Evolutionary conservation across 2,797 vertebrate genomes (phyloP), one percentile per base, ranked within the genome.

Genomic region (Allobates femoralis): DNA sequence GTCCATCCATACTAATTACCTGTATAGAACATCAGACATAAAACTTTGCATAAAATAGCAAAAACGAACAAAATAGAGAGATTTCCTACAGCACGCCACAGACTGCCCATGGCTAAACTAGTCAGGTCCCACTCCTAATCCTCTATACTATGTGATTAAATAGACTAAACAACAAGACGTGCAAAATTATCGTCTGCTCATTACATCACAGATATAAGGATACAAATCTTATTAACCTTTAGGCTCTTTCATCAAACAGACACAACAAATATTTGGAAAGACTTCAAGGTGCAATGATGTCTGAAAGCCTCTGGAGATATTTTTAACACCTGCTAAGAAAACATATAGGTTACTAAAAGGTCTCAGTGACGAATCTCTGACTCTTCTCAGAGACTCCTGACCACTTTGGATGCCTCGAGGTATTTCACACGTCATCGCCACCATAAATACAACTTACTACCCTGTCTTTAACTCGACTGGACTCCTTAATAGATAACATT

Each of bases 81-180:
- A 18, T 64, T 64, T 18, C 12, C 5, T 16, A 28, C 26, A 64
- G 55, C 3, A 30, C 28, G 30, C 6, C 64, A 32, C 28, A 0
- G 60, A 28, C 23, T 60, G 64, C 6, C 15, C 64, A 32, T 1
- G 2, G 58, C 41, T 34, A 53, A 79, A 58, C 69, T 81, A 71
- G 56, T 51, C 34, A 46, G 11, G 50, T 51, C 79, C 66, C 71
- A 76, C 75, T 76, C 78, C 26, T 51, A 75, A 34, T 30, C 53
- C 28, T 16, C 30, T 66, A 21, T 26, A 62, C 11, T n/a, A n/a
- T 74, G 80, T 12, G n/a, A 58, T 79, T 41, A 64, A 19, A 23
- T 64, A 41, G 14, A 64, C 23, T 46, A 28, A 19, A 69, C 81
- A 15, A 30, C 11, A 69, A 71, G 41, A 64, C 8, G 37, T 53